phyloP scores from a whole-genome alignment of 2,888 invertebrate species.

The Polyploca ridens region DNA sequence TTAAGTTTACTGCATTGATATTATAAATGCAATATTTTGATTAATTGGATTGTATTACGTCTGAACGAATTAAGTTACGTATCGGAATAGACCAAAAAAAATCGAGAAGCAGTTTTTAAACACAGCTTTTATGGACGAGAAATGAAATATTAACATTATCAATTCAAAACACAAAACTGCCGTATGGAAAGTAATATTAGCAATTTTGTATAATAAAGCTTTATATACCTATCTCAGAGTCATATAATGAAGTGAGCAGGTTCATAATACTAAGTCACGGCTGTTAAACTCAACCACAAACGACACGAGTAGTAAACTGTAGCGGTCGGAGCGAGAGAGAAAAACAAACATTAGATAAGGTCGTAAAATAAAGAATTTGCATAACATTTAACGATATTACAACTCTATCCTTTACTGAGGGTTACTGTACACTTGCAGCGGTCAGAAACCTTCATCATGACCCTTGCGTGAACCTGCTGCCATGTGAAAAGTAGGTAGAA shows the following conservation, averaged over 20 bases:
- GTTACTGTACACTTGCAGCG: conserved; percentile 1
- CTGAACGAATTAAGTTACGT: no score
- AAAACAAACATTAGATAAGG: conserved; percentile 9
- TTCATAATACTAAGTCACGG: background rate
- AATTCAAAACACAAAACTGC: no score
- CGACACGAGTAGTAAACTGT: background rate
- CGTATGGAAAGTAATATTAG: no score
- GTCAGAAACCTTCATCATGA: background rate
- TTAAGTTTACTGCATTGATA: no score
- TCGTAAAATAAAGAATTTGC: conserved; percentile 8
- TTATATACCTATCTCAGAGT: no score
- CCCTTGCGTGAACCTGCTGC: background rate
- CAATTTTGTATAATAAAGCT: no score
- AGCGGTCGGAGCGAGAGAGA: background rate
- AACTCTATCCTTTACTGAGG: background rate
- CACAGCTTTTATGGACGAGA: no score
- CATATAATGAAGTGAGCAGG: background rate
- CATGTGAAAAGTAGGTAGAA: background rate
- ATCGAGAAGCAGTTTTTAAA: no score
- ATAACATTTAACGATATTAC: conserved; percentile 3
- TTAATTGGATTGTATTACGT: no score
- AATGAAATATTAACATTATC: no score
- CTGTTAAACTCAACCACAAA: background rate
- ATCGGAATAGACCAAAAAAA: no score
- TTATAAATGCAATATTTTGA: no score